A percentile compares a stretch with the other conserved stretches of the same genome.
Conservation (phyloP, 2,888 invertebrate species). For the Gordius sp. region DNA sequence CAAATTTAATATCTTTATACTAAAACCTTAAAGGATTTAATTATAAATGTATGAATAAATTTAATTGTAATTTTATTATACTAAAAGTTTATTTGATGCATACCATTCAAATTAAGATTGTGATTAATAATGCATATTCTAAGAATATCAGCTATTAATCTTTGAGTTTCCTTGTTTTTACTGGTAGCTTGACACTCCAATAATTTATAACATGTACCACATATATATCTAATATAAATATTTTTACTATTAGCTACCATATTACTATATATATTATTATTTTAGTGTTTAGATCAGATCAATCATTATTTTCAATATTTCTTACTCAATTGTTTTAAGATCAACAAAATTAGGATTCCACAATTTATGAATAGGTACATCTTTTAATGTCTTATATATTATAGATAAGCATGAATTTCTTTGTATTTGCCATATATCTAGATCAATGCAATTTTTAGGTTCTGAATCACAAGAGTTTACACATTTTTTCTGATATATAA, state of each 20-base stretch:
- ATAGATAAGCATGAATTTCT: background rate
- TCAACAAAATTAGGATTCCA: conserved; percentile 2
- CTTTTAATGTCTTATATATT: background rate
- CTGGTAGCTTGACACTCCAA: background rate
- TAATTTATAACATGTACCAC: background rate
- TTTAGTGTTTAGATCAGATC: background rate
- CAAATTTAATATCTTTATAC: background rate
- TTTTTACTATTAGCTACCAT: background rate
- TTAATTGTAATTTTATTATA: background rate
- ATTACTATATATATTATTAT: background rate
- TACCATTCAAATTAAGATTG: background rate
- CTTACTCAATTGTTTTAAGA: background rate
- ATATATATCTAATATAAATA: background rate
- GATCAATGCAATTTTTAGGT: background rate
- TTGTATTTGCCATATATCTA: background rate
- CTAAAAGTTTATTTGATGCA: background rate
- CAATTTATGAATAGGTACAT: conserved; percentile 1
- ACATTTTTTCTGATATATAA: no score
- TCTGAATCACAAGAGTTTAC: no score
- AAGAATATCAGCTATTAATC: conserved; percentile 7
- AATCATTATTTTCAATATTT: conserved; percentile 1
- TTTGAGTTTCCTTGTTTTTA: background rate
- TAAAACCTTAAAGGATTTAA: background rate
- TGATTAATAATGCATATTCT: background rate
- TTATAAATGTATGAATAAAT: background rate